Evolutionary conservation across 2,888 invertebrate species (phyloP).

Genomic region (Epistrophella euchroma): DNA sequence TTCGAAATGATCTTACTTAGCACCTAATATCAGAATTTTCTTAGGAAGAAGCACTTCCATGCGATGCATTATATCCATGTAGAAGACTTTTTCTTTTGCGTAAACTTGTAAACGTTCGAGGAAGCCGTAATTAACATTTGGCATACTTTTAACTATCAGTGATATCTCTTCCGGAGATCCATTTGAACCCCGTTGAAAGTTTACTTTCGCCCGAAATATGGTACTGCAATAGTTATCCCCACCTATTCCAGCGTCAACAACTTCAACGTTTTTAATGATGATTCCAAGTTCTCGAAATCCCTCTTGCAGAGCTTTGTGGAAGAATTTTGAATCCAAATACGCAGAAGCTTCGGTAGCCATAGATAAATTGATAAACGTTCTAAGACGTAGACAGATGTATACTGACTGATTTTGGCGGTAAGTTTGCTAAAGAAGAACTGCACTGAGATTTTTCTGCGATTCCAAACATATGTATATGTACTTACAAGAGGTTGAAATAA

Average conservation of each 20-base stretch:
- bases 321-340: slow-evolving; percentile 79
- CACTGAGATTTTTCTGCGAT: slow-evolving; percentile 34
- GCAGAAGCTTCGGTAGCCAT: slow-evolving; percentile 50
- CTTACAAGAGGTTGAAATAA: slow-evolving; percentile 49
- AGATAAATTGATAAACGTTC: slow-evolving; percentile 30
- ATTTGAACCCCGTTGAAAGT: slow-evolving; percentile 76
- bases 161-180: slow-evolving; percentile 75
- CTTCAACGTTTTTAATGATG: slow-evolving; percentile 77
- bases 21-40: slow-evolving; percentile 79
- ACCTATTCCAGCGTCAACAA: slow-evolving; percentile 78
- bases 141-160: slow-evolving; percentile 81
- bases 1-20: slow-evolving; percentile 78
- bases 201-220: slow-evolving; percentile 80
- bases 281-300: slow-evolving; percentile 80
- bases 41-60: slow-evolving; percentile 84
- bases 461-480: no score
- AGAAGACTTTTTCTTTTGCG: slow-evolving; percentile 84
- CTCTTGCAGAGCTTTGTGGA: slow-evolving; percentile 79
- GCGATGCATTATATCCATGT: slow-evolving; percentile 82
- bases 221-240: slow-evolving; percentile 83
- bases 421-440: not conserved
- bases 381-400: slow-evolving; percentile 3
- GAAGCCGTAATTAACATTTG: slow-evolving; percentile 82
- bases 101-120: slow-evolving; percentile 83
- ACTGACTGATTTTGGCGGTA: slow-evolving; percentile 42